Evolutionary conservation across 2,888 invertebrate genomes (phyloP).

Genomic region (Meganola albula): DNA sequence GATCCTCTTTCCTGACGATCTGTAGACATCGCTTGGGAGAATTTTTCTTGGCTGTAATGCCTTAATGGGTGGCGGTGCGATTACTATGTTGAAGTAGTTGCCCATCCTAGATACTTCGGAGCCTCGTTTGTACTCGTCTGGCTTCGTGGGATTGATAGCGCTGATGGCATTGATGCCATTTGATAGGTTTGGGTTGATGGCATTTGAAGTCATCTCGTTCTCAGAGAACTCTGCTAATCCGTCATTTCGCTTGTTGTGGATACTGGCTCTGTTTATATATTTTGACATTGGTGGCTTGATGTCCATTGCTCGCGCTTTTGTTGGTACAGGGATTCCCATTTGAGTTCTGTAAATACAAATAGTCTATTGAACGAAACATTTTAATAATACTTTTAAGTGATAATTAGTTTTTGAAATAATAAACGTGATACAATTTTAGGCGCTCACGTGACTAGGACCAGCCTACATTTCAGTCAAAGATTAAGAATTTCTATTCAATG

Average conservation of each 20-base stretch:
- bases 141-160: constrained; percentile 10
- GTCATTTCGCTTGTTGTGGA: constrained; percentile 41
- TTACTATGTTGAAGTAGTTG: constrained; percentile 70
- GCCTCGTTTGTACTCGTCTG: constrained; percentile 37
- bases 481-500: too few relatives aligned
- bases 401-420: too few relatives aligned
- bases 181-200: constrained; percentile 9
- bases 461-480: too few relatives aligned
- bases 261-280: constrained; percentile 26
- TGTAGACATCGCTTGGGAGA: constrained; percentile 39
- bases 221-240: constrained; percentile 34
- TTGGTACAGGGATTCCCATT: constrained; percentile 69
- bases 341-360: constrained; percentile 51
- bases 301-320: constrained; percentile 41
- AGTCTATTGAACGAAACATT: too few relatives aligned
- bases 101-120: constrained; percentile 65
- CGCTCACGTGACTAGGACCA: too few relatives aligned
- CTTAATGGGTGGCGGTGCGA: constrained; percentile 68
- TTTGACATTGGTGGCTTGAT: constrained; percentile 29
- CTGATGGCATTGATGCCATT: constrained; percentile 13
- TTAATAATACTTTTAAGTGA: too few relatives aligned
- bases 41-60: constrained; percentile 61
- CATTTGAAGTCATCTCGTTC: constrained; percentile 27
- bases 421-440: too few relatives aligned
- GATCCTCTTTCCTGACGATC: constrained; percentile 37